Evolutionary conservation across 2,797 vertebrate species (phyloP), one percentile per base, ranked within the genome.

Genomic region (Furcifer pardalis): DNA sequence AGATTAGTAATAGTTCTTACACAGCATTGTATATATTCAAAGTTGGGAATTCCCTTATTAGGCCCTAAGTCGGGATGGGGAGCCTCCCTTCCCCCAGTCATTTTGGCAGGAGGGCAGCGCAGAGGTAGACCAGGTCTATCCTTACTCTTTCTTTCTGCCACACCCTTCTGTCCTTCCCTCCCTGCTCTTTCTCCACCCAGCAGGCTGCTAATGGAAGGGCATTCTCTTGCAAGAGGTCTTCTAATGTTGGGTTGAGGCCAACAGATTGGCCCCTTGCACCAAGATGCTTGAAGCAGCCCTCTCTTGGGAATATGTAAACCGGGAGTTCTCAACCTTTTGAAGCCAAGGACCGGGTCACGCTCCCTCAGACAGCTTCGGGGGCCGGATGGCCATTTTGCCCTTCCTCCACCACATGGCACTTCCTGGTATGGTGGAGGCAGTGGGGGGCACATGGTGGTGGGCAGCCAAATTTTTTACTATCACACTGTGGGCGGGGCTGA

Each of bases 11-110:
- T 74, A 10, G 23, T 40, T 76, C 44, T 66, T 83, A 27, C 62
- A 52, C 12, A 76, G 46, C 7, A 27, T 52, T 66, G 73, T 42
- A n/a, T 69, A 5, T 59, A 23, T 68, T 68, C 62, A 75, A 44
- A 77, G n/a, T n/a, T 32, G 60, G 71, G 78, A 80, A 66, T 56
- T 59, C 69, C 69, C 37, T 79, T 79, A 59, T 7, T 63, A 30
- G 2, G 32, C 56, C 27, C 69, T 44, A 35, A 13, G 42, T 27
- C 19, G 32, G n/a, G 49, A 21, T 74, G 44, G 7, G 44, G 72
- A 74, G 52, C 30, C 72, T 12, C 19, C 35, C 46, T 75, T 52
- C 3, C n/a, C 27, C 19, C 72, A 49, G 21, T 3, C 21, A 32
- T 74, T 74, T 30, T 52, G 23, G 40, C n/a, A 35, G 73, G 19